Percentiles rank a stretch among this genome's conserved stretches.
Conservation (phyloP, 2,113 vertebrate genomes). For the Xiphophorus couchianus region DNA sequence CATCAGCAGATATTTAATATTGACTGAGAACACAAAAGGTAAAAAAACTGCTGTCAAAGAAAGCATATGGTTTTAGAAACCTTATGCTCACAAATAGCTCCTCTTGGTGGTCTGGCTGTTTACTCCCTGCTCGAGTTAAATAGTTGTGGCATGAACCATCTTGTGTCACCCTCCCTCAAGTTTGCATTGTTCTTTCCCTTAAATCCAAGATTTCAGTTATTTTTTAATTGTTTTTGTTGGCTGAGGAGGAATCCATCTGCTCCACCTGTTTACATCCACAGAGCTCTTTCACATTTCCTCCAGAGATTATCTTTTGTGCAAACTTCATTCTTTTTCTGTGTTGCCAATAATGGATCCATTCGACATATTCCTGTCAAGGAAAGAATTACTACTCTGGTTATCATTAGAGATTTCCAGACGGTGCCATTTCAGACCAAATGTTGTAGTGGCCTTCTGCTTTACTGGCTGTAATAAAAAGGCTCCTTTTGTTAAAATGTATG, state of each 20-base stretch:
- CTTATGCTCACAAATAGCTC: background rate
- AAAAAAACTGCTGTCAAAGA: background rate
- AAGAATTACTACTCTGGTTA: background rate
- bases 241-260: background rate
- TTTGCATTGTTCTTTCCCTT: background rate
- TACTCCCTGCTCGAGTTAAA: background rate
- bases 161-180: background rate
- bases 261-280: background rate
- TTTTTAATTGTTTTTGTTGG: background rate
- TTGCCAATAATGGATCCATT: background rate
- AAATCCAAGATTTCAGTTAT: background rate
- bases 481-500: background rate
- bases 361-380: background rate
- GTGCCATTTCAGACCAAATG: background rate
- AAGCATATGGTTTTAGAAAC: background rate
- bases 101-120: background rate
- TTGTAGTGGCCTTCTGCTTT: background rate
- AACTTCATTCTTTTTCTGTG: background rate
- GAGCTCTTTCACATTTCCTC: background rate
- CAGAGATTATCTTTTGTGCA: background rate
- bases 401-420: background rate
- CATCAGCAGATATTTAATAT: background rate
- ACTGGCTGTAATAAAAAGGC: background rate
- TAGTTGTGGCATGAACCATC: background rate
- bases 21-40: background rate